A percentile compares a stretch with the other conserved stretches of the same genome.
phyloP scores from a whole-genome alignment of 2,113 vertebrate species.

The Ochotona curzoniae region DNA sequence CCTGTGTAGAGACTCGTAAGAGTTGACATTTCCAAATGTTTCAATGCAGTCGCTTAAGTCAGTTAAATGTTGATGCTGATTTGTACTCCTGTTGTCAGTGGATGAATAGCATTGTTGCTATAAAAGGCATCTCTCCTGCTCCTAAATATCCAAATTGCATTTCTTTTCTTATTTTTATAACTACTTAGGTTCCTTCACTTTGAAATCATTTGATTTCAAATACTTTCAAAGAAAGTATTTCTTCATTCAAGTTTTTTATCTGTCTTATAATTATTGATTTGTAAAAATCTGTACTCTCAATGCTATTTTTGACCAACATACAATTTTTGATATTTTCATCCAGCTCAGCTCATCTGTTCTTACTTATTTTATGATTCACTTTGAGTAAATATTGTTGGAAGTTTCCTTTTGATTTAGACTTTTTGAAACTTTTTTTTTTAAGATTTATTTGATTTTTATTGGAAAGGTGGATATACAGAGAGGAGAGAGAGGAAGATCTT shows the following conservation, averaged over 20 bases:
- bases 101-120: background rate
- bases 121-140: background rate
- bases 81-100: background rate
- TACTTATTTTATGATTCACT: background rate
- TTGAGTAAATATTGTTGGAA: background rate
- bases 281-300: background rate
- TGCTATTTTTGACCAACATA: background rate
- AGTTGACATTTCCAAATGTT: background rate
- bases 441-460: too few relatives aligned
- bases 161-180: slow-evolving; percentile 4
- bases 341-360: background rate
- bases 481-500: too few relatives aligned
- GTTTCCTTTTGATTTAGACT: background rate
- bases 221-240: too few relatives aligned
- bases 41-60: background rate
- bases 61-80: background rate
- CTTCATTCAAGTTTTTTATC: background rate
- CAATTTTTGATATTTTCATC: slow-evolving; percentile 15
- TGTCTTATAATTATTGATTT: background rate
- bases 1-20: background rate
- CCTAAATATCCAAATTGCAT: background rate
- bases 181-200: background rate
- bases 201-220: too few relatives aligned
- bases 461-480: too few relatives aligned
- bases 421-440: background rate